Conservation (phyloP, 2,797 vertebrate genomes). For the Hyperoplus immaculatus region DNA sequence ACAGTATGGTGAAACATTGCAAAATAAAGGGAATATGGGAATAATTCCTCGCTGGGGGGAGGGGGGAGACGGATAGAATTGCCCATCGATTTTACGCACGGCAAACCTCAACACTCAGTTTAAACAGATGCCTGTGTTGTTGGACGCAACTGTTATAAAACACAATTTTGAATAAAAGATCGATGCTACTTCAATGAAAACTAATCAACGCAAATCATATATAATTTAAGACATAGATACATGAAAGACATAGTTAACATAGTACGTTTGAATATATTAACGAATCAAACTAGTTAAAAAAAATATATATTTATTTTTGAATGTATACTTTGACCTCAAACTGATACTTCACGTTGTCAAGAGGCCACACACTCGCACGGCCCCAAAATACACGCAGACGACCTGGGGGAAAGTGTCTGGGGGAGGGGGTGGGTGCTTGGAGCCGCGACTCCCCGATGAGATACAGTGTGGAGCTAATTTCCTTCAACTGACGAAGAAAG, state of each 20-base stretch:
- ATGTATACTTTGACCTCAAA: conserved; percentile 18
- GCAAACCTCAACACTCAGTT: conserved; percentile 49
- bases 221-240: background rate
- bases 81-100: conserved; percentile 63
- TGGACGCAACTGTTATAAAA: conserved; percentile 3
- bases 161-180: conserved; percentile 1
- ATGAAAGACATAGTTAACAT: background rate
- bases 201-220: background rate
- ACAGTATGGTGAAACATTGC: conserved; percentile 2
- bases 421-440: conserved; percentile 15
- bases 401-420: conserved; percentile 57
- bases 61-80: conserved; percentile 6
- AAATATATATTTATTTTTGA: background rate
- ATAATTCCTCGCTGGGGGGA: background rate
- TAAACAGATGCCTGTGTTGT: conserved; percentile 46
- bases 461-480: conserved; percentile 76
- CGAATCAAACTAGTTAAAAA: background rate
- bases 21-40: background rate
- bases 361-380: conserved; percentile 66
- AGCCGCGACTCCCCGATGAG: conserved; percentile 73
- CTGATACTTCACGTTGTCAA: conserved; percentile 55
- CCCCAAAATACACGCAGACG: conserved; percentile 69
- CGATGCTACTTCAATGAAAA: background rate
- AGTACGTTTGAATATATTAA: too few relatives aligned
- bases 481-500: conserved; percentile 66